Percentiles rank a stretch among this genome's conserved stretches.
These are phyloP conservation scores for Microctonus brassicae DNA, from an alignment of 2,888 invertebrate species.

Conservation along the genomic window DNA sequence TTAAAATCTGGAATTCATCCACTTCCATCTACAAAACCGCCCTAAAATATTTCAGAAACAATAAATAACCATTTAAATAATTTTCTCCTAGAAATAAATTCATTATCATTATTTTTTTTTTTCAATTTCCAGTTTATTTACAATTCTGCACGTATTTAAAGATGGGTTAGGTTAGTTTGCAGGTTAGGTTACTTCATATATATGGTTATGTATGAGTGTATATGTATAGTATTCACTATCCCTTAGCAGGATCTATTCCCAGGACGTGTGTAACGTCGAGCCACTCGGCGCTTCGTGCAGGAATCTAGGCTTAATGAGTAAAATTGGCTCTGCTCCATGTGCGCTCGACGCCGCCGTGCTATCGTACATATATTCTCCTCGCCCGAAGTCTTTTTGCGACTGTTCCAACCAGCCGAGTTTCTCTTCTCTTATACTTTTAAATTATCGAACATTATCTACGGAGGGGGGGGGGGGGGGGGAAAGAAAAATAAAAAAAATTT, in stretches of 20 bases:
- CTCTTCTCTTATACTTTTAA: conserved; percentile 13
- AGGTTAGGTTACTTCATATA: conserved; percentile 42
- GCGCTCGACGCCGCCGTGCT: not conserved
- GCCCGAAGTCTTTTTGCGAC: conserved; percentile 9
- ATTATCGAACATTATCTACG: not conserved
- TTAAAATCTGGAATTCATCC: too few relatives aligned
- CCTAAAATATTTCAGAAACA: too few relatives aligned
- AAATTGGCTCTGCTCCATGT: conserved; percentile 56
- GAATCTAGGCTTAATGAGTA: conserved; percentile 68
- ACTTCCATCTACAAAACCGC: too few relatives aligned
- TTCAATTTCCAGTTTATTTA: not conserved
- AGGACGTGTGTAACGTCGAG: conserved; percentile 39
- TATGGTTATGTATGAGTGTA: conserved; percentile 29
- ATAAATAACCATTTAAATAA: too few relatives aligned
- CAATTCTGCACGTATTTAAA: not conserved
- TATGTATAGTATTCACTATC: conserved; percentile 55
- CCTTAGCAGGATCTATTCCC: conserved; percentile 60
- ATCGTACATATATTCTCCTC: conserved; percentile 7
- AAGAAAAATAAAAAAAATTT: not conserved
- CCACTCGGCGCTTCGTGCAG: conserved; percentile 58
- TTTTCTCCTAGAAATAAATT: too few relatives aligned
- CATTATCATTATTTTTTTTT: not conserved
- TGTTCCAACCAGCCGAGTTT: conserved; percentile 18
- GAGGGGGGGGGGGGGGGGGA: too few relatives aligned
- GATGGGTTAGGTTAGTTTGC: not conserved